Conservation (phyloP, 2,797 vertebrate genomes). For the Cyprinella venusta region DNA sequence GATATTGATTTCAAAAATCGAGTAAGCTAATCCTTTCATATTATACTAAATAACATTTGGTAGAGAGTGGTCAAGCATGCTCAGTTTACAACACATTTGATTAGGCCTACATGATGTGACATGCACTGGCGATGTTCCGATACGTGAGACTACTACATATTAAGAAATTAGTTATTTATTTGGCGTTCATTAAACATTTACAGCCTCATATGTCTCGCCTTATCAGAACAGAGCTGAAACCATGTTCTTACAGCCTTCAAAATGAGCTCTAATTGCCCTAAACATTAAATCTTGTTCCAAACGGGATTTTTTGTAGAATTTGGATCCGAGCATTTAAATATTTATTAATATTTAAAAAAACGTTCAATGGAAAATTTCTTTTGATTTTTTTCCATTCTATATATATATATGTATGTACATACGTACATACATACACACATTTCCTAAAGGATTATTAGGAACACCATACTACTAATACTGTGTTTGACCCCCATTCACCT, state of each 20-base stretch:
- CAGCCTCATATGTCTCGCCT: conserved; percentile 65
- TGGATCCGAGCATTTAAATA: no score
- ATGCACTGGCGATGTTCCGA: conserved; percentile 47
- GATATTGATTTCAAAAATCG: conserved; percentile 24
- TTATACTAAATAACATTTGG: conserved; percentile 9
- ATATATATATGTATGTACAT: background rate
- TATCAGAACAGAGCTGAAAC: conserved; percentile 56
- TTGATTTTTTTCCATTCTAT: background rate
- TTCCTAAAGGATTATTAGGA: no score
- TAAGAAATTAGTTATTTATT: conserved; percentile 68
- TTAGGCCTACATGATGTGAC: conserved; percentile 53
- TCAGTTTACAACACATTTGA: conserved; percentile 43
- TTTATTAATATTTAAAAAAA: no score
- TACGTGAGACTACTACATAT: conserved; percentile 14
- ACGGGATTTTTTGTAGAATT: no score
- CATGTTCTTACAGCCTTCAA: conserved; percentile 38
- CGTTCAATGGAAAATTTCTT: background rate
- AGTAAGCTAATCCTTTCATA: background rate
- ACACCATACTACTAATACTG: no score
- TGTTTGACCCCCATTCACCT: no score
- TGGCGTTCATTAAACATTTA: conserved; percentile 70
- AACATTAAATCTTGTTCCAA: conserved; percentile 58
- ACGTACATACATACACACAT: no score
- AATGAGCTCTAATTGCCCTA: conserved; percentile 58
- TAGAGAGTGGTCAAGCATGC: conserved; percentile 31